Base-by-base conservation (phyloP, 1,140 invertebrate species). In the Procambarus virginalis region DNA sequence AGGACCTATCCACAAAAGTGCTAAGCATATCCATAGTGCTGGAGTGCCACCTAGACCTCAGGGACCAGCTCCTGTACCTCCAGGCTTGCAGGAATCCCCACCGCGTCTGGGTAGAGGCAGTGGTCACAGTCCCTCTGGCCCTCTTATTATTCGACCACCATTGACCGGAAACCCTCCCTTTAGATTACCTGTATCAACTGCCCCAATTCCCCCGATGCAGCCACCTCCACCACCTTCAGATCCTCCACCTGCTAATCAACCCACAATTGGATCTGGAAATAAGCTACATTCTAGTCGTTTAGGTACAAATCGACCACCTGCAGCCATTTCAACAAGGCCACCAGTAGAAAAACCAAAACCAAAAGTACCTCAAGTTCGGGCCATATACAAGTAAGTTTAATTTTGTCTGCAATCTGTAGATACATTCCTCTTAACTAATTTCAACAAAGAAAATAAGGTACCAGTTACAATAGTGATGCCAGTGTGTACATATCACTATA, bases 311-410 rank as follows among this genome's bases (percentile, higher is more conserved):
- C 68, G 20, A 3, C 55, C 77, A 77, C n/a, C 70, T 22, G 92
- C 92, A 10, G 93, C 91, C 82, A 45, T 87, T 58, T 79, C 83
- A 64, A 45, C 93, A 76, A 94, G 94, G 91, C 93, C 94, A 77
- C 93, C 94, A 51, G 93, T 93, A n/a, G 20, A 70, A 10, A 85
- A 49, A 80, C 93, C 94, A 49, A 94, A 94, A 89, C 94, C 95
- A n/a, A 93, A 93, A 77, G 92, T 95, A 46, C 96, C 96, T 20
- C 94, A 95, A 92, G 95, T 95, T 78, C 94, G 94, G 89, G 95
- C 96, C 64, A 92, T 97, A 20, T 97, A 96, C 93, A 80, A 64
- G 92, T 92, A 75, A 90, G 79, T 75, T 10, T 22, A 34, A 81
- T 68, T 68, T 68, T 68, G 4, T 68, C 0, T 17, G 64, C 64